phyloP scores from a whole-genome alignment of 2,888 invertebrate species.

The Crocallis elinguaria region DNA sequence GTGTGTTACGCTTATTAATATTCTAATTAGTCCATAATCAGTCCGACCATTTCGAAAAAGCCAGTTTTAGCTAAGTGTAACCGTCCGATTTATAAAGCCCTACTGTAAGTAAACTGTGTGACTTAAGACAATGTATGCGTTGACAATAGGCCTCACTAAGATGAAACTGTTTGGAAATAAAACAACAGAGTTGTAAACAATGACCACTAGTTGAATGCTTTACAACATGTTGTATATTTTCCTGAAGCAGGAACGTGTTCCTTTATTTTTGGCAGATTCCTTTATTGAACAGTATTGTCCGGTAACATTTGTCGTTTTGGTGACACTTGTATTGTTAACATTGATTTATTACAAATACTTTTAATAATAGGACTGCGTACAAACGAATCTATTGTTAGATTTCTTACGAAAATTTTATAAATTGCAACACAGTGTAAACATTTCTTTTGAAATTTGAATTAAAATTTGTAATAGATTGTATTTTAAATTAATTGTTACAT shows the following conservation, averaged over 20 bases:
- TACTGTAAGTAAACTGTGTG: slow-evolving; percentile 54
- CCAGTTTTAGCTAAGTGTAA: slow-evolving; percentile 45
- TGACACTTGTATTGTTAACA: slow-evolving; percentile 60
- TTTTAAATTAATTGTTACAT: slow-evolving; percentile 25
- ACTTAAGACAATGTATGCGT: slow-evolving; percentile 48
- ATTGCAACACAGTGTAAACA: slow-evolving; percentile 19
- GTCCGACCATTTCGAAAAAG: slow-evolving; percentile 62
- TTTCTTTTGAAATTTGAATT: slow-evolving; percentile 1
- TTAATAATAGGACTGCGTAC: slow-evolving; percentile 46
- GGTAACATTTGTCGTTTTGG: slow-evolving; percentile 56
- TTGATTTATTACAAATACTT: slow-evolving; percentile 72
- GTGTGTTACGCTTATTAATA: slow-evolving; percentile 76
- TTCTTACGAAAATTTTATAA: slow-evolving; percentile 8
- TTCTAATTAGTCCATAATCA: slow-evolving; percentile 57
- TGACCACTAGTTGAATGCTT: slow-evolving; percentile 61
- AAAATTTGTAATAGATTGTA: slow-evolving; percentile 14
- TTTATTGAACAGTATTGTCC: slow-evolving; percentile 54
- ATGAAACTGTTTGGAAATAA: slow-evolving; percentile 50
- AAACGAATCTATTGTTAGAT: slow-evolving; percentile 39
- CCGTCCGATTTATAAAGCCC: slow-evolving; percentile 66
- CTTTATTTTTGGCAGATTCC: slow-evolving; percentile 56
- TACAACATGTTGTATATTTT: slow-evolving; percentile 67
- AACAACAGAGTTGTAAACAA: slow-evolving; percentile 63
- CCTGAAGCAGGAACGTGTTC: slow-evolving; percentile 63
- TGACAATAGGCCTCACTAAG: slow-evolving; percentile 45